A percentile compares a stretch with the other conserved stretches of the same genome.
Conservation (phyloP, 2,797 vertebrate species). For the Margarornis squamiger region DNA sequence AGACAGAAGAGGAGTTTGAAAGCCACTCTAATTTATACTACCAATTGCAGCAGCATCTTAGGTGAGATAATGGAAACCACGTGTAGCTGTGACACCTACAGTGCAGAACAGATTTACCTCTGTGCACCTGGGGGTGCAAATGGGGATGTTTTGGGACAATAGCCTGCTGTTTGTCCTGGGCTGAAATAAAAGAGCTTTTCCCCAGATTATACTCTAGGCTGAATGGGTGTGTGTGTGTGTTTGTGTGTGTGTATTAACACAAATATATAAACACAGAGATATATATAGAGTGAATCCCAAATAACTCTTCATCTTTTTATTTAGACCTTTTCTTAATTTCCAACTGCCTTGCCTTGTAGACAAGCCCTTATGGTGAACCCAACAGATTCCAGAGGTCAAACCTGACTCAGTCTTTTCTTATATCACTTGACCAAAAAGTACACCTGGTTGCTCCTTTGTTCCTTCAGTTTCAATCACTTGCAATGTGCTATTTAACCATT, state of each 20-base stretch:
- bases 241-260: background rate
- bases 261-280: background rate
- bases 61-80: background rate
- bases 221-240: fast-evolving
- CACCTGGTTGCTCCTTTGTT: background rate
- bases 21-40: background rate
- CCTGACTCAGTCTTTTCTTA: background rate
- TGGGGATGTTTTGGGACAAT: background rate
- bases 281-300: background rate
- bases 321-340: background rate
- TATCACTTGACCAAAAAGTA: background rate
- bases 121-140: background rate
- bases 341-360: conserved; percentile 15
- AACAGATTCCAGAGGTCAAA: background rate
- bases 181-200: background rate
- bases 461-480: background rate
- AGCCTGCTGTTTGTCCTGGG: background rate
- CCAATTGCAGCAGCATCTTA: background rate
- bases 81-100: background rate
- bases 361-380: background rate
- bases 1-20: background rate
- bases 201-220: background rate
- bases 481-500: background rate
- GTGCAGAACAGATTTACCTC: background rate
- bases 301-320: background rate